Evolutionary conservation across 1,140 invertebrate species (phyloP).

Genomic region (Lordiphosa mommai): DNA sequence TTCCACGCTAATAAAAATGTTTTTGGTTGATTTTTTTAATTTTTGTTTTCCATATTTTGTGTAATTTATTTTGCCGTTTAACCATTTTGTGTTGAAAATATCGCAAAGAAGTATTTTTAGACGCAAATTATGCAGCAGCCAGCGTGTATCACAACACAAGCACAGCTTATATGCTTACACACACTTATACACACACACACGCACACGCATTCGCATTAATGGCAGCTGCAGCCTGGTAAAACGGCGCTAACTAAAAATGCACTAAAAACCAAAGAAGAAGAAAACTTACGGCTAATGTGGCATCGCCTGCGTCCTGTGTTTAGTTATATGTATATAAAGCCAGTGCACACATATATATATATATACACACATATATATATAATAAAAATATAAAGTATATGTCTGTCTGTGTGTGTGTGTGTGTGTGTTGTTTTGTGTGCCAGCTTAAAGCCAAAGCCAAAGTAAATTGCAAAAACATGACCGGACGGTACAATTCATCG

Average conservation of each 20-base stretch:
- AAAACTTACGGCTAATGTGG: constrained; percentile 12
- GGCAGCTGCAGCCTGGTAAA: constrained; percentile 10
- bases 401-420: background rate
- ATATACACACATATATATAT: background rate
- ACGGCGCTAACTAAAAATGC: constrained; percentile 13
- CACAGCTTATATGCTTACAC: constrained; percentile 9
- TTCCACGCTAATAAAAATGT: background rate
- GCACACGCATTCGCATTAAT: constrained; percentile 1
- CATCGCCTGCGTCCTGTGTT: no score
- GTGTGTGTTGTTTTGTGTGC: constrained; percentile 20
- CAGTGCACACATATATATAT: background rate
- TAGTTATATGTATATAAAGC: no score
- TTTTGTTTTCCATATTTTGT: constrained; percentile 10
- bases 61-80: no score
- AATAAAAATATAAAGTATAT: no score
- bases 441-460: constrained; percentile 34
- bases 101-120: constrained; percentile 66
- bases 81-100: constrained; percentile 15
- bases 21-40: constrained; percentile 1
- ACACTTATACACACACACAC: constrained; percentile 21
- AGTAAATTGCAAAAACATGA: constrained; percentile 52
- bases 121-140: constrained; percentile 53
- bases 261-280: constrained; percentile 16
- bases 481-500: constrained; percentile 2
- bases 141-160: constrained; percentile 19